Percentiles rank a stretch among this genome's conserved stretches.
Evolutionary conservation across 1,140 invertebrate genomes (phyloP).

Genomic region (Lepidurus arcticus): DNA sequence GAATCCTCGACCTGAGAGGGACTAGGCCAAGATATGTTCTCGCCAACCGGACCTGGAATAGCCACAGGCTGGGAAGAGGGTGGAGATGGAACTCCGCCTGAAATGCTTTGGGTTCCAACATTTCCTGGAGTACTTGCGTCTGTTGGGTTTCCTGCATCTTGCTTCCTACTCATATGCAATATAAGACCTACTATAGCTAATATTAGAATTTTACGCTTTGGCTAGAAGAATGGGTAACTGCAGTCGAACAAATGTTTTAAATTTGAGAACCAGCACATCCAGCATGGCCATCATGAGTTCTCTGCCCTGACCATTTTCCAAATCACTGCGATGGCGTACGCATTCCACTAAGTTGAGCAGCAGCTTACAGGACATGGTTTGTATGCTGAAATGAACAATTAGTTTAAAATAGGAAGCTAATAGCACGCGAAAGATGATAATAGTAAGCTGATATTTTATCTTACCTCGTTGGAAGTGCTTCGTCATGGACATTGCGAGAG

Average conservation of each 20-base stretch:
- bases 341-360: slow-evolving; percentile 91
- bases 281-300: slow-evolving; percentile 84
- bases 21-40: slow-evolving; percentile 43
- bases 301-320: slow-evolving; percentile 70
- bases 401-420: slow-evolving; percentile 23
- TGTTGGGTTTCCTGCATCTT: slow-evolving; percentile 10
- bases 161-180: not conserved
- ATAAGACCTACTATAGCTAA: not conserved
- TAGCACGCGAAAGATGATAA: slow-evolving; percentile 29
- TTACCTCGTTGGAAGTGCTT: slow-evolving; percentile 78
- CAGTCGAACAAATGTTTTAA: slow-evolving; percentile 89
- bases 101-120: not conserved
- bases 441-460: not conserved
- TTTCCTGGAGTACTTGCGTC: slow-evolving; percentile 24
- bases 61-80: slow-evolving; percentile 34
- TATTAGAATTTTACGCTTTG: slow-evolving; percentile 58
- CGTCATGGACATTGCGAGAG: slow-evolving; percentile 94
- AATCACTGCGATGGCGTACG: slow-evolving; percentile 74
- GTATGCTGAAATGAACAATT: slow-evolving; percentile 56
- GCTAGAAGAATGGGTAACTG: slow-evolving; percentile 80
- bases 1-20: slow-evolving; percentile 51
- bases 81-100: slow-evolving; percentile 38
- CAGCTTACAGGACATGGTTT: slow-evolving; percentile 94
- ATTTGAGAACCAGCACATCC: slow-evolving; percentile 92
- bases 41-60: slow-evolving; percentile 43